phyloP scores from a whole-genome alignment of 1,140 invertebrate genomes.

The Drosophila persimilis region DNA sequence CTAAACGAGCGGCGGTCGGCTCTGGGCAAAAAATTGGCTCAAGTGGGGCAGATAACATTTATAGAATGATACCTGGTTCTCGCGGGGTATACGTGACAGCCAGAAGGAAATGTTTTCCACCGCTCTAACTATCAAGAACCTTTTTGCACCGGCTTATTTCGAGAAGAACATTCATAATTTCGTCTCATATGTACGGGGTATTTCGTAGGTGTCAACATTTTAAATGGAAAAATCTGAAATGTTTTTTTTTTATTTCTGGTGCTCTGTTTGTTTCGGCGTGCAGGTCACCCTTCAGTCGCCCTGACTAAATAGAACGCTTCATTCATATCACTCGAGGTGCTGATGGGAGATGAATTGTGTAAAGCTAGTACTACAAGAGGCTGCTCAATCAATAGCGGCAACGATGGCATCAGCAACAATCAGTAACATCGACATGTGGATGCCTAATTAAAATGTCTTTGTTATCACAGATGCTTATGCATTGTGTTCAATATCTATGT shows the following conservation, averaged over 20 bases:
- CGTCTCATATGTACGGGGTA: not conserved
- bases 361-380: conserved; percentile 34
- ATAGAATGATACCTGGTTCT: conserved; percentile 18
- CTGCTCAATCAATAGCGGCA: conserved; percentile 52
- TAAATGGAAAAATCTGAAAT: not conserved
- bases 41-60: conserved; percentile 52
- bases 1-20: conserved; percentile 12
- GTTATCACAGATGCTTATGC: conserved; percentile 22
- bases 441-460: conserved; percentile 46
- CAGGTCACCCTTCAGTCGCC: not conserved
- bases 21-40: conserved; percentile 44
- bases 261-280: not conserved
- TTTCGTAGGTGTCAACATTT: not conserved
- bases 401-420: conserved; percentile 29
- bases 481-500: not conserved
- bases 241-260: not conserved
- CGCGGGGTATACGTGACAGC: conserved; percentile 14
- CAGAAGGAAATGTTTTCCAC: too few relatives aligned
- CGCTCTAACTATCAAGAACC: too few relatives aligned
- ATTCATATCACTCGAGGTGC: conserved; percentile 31
- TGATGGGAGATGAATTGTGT: conserved; percentile 38
- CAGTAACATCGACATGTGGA: conserved; percentile 29
- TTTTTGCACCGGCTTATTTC: too few relatives aligned
- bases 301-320: conserved; percentile 46
- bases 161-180: too few relatives aligned